These are phyloP conservation scores for Caenorhabditis plicata DNA, from an alignment of 2,888 invertebrate genomes.

Conservation along the genomic window DNA sequence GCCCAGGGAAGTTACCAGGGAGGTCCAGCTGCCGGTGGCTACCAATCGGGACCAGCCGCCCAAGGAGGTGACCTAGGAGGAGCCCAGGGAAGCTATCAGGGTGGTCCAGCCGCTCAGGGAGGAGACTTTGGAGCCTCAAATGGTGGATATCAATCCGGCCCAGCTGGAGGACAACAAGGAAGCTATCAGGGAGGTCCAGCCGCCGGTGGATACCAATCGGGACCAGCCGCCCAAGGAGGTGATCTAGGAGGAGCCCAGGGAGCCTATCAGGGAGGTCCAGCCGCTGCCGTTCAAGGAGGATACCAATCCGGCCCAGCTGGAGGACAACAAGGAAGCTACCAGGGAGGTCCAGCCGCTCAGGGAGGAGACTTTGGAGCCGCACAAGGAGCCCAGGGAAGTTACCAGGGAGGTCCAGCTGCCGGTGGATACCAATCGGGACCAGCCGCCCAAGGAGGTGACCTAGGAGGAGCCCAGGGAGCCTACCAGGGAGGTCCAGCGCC, in stretches of 20 bases:
- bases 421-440: conserved; percentile 26
- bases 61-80: no score
- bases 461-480: no score
- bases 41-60: conserved; percentile 2
- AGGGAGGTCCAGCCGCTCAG: conserved; percentile 1
- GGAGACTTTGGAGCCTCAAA: no score
- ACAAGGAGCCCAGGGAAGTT: no score
- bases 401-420: conserved; percentile 14
- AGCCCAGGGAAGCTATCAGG: conserved; percentile 3
- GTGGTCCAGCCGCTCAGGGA: conserved; percentile 19
- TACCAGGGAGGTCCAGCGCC: conserved; percentile 7
- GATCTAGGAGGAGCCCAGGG: conserved; percentile 6
- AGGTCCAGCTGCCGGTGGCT: conserved; percentile 13
- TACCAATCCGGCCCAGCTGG: conserved; percentile 8
- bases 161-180: conserved; percentile 1
- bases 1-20: conserved; percentile 5
- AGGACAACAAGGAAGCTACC: not conserved
- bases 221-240: conserved; percentile 14
- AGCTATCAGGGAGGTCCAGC: conserved; percentile 2
- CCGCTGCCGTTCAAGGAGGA: conserved; percentile 12
- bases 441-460: no score
- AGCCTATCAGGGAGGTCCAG: conserved; percentile 16
- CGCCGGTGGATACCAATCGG: conserved; percentile 9
- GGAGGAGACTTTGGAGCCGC: no score
- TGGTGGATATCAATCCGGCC: conserved; percentile 17